Conservation (phyloP, 2,888 invertebrate species). For the Acholoe squamosa region DNA sequence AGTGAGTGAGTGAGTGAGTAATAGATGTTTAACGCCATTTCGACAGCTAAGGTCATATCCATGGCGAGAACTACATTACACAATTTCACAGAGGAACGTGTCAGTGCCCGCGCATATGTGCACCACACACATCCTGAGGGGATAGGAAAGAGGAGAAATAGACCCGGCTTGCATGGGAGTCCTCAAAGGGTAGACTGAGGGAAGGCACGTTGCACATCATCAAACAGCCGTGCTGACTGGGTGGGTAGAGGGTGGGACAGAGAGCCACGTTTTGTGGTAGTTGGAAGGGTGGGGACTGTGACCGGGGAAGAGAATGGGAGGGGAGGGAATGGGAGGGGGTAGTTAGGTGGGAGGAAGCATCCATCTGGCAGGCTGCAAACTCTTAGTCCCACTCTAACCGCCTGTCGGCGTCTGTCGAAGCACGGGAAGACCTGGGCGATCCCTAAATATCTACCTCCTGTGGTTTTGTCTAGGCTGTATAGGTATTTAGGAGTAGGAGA, state of each 20-base stretch:
- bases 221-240: background rate
- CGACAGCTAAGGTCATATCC: too few relatives aligned
- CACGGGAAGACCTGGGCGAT: background rate
- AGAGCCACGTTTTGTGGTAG: background rate
- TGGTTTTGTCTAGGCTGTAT: background rate
- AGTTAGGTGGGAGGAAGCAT: background rate
- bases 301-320: background rate
- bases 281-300: background rate
- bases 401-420: constrained; percentile 2
- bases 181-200: too few relatives aligned
- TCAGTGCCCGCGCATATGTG: too few relatives aligned
- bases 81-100: too few relatives aligned
- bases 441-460: background rate
- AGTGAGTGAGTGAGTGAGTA: too few relatives aligned
- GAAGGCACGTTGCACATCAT: too few relatives aligned
- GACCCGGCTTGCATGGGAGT: too few relatives aligned
- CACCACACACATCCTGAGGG: too few relatives aligned
- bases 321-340: background rate
- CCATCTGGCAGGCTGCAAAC: background rate
- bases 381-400: constrained; percentile 27
- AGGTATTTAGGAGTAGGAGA: constrained; percentile 4
- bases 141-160: too few relatives aligned
- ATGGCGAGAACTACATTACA: too few relatives aligned
- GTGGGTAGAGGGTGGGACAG: background rate
- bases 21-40: too few relatives aligned